phyloP scores from a whole-genome alignment of 2,888 invertebrate genomes.

The Allygus modestus region DNA sequence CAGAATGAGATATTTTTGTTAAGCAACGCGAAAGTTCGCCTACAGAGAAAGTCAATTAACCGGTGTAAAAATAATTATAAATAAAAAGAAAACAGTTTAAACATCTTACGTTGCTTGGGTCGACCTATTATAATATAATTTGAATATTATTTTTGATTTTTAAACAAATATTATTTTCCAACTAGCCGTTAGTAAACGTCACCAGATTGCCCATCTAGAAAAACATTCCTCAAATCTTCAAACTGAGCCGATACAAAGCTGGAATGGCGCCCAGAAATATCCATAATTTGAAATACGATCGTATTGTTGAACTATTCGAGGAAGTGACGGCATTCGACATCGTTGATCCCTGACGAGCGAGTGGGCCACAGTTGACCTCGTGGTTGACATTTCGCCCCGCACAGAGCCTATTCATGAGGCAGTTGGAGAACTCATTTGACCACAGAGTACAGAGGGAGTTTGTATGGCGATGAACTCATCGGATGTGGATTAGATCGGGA shows the following conservation, averaged over 20 bases:
- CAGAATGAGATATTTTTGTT: too few relatives aligned
- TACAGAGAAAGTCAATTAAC: too few relatives aligned
- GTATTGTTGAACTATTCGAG: slow-evolving; percentile 22
- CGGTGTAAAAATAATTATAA: too few relatives aligned
- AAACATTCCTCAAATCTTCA: not conserved
- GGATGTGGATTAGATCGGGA: slow-evolving; percentile 11
- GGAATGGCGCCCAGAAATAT: not conserved
- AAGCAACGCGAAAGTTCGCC: too few relatives aligned
- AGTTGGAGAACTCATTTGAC: slow-evolving; percentile 1
- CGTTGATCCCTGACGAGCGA: too few relatives aligned
- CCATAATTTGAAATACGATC: not conserved
- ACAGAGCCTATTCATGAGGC: slow-evolving; percentile 30
- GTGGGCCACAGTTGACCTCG: slow-evolving; percentile 26
- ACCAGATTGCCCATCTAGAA: too few relatives aligned
- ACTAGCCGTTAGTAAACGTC: too few relatives aligned
- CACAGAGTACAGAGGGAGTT: slow-evolving; percentile 9
- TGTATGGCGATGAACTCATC: slow-evolving; percentile 10
- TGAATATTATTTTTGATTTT: too few relatives aligned
- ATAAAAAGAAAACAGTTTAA: too few relatives aligned
- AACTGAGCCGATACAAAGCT: not conserved
- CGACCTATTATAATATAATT: too few relatives aligned
- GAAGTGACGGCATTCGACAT: slow-evolving; percentile 2
- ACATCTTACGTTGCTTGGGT: too few relatives aligned
- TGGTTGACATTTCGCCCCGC: slow-evolving; percentile 29
- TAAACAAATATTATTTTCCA: too few relatives aligned